phyloP scores from a whole-genome alignment of 2,888 invertebrate species.

The Darwinula stevensoni region DNA sequence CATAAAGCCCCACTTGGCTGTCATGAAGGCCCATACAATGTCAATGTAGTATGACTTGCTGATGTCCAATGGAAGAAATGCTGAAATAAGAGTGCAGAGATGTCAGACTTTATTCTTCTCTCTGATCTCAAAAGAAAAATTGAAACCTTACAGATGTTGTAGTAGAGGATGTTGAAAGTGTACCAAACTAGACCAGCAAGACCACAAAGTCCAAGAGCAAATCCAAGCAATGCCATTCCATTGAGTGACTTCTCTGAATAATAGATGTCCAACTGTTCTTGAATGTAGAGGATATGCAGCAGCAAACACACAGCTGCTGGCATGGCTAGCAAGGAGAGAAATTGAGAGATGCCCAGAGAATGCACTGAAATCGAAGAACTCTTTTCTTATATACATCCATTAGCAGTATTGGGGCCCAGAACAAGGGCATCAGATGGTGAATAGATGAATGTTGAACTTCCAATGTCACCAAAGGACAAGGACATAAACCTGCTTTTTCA shows the following conservation, averaged over 20 bases:
- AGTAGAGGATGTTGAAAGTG: neutral
- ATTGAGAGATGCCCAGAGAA: no score
- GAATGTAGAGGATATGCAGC: neutral
- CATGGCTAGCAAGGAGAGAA: neutral
- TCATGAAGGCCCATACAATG: neutral
- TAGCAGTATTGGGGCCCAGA: no score
- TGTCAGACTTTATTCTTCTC: neutral
- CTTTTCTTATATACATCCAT: no score
- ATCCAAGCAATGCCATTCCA: neutral
- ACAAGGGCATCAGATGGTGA: no score
- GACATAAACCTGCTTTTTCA: no score
- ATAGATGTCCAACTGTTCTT: neutral
- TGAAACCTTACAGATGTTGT: neutral
- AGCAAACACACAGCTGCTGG: neutral
- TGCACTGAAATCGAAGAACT: no score
- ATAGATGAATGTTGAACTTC: no score
- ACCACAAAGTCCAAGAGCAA: neutral
- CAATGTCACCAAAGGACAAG: no score
- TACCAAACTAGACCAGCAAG: neutral
- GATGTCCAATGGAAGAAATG: neutral
- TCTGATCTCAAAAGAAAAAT: neutral
- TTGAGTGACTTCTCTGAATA: neutral
- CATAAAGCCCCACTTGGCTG: conserved; percentile 2
- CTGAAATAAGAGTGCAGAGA: no score
- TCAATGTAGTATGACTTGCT: neutral